Conservation (phyloP, 2,113 vertebrate species). For the Rhea americana region DNA sequence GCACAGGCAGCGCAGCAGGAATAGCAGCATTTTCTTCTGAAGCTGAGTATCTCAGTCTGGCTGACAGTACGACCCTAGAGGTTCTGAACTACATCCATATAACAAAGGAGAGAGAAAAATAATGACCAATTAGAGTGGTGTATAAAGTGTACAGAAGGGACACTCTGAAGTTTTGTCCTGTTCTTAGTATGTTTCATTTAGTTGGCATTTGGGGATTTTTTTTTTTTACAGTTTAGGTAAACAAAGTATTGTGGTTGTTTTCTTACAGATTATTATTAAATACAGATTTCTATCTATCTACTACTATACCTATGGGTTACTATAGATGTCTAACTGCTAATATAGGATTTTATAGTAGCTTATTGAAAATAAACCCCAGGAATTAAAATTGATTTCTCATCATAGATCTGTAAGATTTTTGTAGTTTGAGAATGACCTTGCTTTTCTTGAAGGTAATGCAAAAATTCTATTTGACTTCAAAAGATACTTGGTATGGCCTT, state of each 20-base stretch:
- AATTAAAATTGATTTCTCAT: neutral
- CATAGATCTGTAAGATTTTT: neutral
- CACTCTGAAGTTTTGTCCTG: neutral
- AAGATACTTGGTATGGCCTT: neutral
- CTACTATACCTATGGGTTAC: neutral
- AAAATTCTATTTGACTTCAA: neutral
- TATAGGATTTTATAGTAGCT: neutral
- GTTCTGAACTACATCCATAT: slow-evolving; percentile 16
- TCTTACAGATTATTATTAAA: neutral
- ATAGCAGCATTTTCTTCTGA: neutral
- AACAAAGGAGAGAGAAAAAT: neutral
- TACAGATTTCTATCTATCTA: neutral
- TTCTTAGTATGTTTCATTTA: neutral
- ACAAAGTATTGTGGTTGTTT: neutral
- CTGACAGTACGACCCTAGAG: neutral
- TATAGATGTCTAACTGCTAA: neutral
- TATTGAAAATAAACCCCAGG: neutral
- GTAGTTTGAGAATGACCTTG: neutral
- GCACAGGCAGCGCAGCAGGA: neutral
- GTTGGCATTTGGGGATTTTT: neutral
- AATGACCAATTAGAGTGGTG: neutral
- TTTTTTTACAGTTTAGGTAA: neutral
- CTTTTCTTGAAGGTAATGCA: neutral
- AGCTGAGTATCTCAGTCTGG: neutral
- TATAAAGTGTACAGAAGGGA: accelerated